These are phyloP conservation scores for Coranthus polyacanthus DNA, from an alignment of 2,797 vertebrate genomes.

Conservation along the genomic window DNA sequence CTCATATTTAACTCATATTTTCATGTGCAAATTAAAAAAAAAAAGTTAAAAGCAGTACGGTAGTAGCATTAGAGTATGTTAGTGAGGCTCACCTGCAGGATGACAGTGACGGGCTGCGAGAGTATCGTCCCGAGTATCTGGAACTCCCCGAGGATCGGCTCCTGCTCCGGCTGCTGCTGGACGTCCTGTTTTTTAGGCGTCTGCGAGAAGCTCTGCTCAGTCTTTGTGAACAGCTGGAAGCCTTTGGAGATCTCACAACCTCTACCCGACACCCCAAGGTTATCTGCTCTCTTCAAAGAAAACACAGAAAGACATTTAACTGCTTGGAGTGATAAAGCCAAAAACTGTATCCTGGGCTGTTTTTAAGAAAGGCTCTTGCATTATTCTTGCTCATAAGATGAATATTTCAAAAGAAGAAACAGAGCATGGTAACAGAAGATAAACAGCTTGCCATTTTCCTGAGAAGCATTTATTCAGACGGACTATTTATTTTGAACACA, in stretches of 20 bases:
- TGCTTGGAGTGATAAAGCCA: constrained; percentile 28
- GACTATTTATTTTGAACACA: constrained; percentile 33
- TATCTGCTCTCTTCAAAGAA: constrained; percentile 79
- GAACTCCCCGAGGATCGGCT: constrained; percentile 86
- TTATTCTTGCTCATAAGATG: constrained; percentile 23
- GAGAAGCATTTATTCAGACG: constrained; percentile 28
- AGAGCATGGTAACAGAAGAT: constrained; percentile 28
- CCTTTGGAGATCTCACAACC: constrained; percentile 72
- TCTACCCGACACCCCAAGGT: constrained; percentile 80
- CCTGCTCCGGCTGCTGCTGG: constrained; percentile 85
- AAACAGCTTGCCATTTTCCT: constrained; percentile 31
- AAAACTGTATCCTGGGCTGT: neutral
- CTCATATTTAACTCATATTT: too few species aligned
- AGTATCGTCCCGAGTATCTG: constrained; percentile 85
- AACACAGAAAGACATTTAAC: constrained; percentile 32
- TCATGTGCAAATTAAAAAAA: too few species aligned
- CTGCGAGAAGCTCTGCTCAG: constrained; percentile 68
- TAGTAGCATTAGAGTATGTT: neutral
- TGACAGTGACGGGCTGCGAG: constrained; percentile 89
- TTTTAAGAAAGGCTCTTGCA: constrained; percentile 17
- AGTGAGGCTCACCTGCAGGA: constrained; percentile 85
- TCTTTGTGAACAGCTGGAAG: constrained; percentile 64
- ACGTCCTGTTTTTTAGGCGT: constrained; percentile 79
- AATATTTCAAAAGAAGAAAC: constrained; percentile 45
- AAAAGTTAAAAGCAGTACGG: too few species aligned